A percentile compares a stretch with the other conserved stretches of the same genome.
Conservation (phyloP, 2,888 invertebrate species). For the Acholoe squamosa region DNA sequence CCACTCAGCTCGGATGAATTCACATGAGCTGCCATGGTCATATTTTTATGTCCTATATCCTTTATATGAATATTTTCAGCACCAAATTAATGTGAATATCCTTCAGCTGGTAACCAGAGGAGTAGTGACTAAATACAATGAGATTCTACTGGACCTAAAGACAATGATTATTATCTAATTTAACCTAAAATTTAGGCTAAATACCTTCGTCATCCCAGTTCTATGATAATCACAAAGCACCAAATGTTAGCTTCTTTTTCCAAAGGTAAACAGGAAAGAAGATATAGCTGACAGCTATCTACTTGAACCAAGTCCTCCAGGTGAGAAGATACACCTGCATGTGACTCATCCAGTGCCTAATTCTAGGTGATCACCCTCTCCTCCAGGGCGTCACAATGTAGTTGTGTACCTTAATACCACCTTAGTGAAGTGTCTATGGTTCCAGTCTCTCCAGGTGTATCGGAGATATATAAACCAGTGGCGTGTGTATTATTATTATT, state of each 20-base stretch:
- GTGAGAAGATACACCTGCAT: neutral
- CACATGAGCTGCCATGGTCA: conserved; percentile 62
- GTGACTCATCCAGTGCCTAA: neutral
- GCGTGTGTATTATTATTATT: too few species aligned
- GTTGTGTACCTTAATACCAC: neutral
- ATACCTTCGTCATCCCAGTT: too few species aligned
- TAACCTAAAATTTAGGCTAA: too few species aligned
- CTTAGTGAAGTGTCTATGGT: neutral
- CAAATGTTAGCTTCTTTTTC: too few species aligned
- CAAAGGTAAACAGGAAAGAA: too few species aligned
- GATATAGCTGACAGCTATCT: neutral
- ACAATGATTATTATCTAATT: too few species aligned
- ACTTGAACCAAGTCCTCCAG: neutral
- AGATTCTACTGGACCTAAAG: too few species aligned
- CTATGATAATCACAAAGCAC: too few species aligned
- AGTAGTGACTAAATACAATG: neutral
- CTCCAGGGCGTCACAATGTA: neutral
- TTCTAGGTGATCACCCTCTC: neutral
- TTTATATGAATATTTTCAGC: neutral
- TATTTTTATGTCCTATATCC: neutral
- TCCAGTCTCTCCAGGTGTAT: neutral
- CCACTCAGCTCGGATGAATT: conserved; percentile 55
- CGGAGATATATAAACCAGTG: neutral
- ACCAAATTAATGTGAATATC: neutral
- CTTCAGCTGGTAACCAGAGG: neutral